Conservation (phyloP, 2,113 vertebrate species). For the Vulpes ferrilata region DNA sequence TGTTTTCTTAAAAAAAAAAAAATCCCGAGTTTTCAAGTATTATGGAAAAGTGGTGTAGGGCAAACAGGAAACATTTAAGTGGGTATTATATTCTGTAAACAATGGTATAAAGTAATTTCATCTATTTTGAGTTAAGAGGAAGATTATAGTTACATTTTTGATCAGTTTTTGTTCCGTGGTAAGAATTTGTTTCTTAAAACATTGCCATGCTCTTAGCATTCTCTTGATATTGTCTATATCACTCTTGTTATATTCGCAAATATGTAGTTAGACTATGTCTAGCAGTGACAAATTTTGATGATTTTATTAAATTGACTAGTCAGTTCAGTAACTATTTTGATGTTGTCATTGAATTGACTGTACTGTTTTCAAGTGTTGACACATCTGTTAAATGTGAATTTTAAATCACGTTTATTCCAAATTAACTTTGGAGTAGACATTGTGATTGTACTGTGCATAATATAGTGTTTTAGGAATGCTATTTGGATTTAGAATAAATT, state of each 20-base stretch:
- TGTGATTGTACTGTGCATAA: background rate
- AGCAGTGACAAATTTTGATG: slow-evolving; percentile 29
- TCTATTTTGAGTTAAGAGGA: background rate
- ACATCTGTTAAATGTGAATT: slow-evolving; percentile 53
- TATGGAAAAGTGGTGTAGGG: background rate
- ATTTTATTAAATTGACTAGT: slow-evolving; percentile 42
- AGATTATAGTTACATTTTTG: background rate
- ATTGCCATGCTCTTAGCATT: background rate
- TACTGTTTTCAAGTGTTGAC: background rate
- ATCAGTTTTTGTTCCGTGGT: slow-evolving; percentile 14
- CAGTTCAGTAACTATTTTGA: slow-evolving; percentile 47
- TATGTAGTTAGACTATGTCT: slow-evolving; percentile 8
- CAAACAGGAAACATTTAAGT: background rate
- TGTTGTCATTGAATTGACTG: slow-evolving; percentile 47
- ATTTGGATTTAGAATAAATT: slow-evolving; percentile 28
- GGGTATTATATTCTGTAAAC: slow-evolving; percentile 2
- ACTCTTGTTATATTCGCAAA: slow-evolving; percentile 17
- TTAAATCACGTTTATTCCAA: slow-evolving; percentile 53
- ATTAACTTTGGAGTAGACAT: slow-evolving; percentile 44
- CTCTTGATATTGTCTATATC: background rate
- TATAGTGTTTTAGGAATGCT: background rate
- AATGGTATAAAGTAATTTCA: background rate
- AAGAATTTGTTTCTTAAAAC: slow-evolving; percentile 45
- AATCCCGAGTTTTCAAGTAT: slow-evolving; percentile 10
- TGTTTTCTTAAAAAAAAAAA: slow-evolving; percentile 27